phyloP scores from a whole-genome alignment of 1,140 invertebrate species.

The Drosophila carrolli region DNA sequence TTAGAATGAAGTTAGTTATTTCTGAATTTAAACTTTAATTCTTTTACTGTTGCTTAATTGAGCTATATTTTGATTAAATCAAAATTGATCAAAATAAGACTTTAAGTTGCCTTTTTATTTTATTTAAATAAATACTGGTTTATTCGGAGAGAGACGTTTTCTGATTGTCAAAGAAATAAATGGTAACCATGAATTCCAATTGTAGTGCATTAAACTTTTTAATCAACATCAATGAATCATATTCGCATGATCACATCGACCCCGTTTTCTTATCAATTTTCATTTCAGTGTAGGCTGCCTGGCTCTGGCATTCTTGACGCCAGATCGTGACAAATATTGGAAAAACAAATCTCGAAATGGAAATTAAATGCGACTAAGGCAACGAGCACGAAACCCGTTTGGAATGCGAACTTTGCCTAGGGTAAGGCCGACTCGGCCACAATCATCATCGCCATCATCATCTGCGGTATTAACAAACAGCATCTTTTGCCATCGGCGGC shows the following conservation, averaged over 20 bases:
- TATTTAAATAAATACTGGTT: too few species aligned
- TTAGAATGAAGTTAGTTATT: too few species aligned
- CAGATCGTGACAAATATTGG: slow-evolving; percentile 66
- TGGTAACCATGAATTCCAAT: neutral
- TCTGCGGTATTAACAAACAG: slow-evolving; percentile 33
- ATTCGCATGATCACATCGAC: neutral
- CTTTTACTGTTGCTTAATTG: too few species aligned
- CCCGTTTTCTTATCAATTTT: slow-evolving; percentile 26
- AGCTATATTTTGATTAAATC: neutral
- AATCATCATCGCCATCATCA: slow-evolving; percentile 22
- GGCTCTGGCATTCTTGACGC: slow-evolving; percentile 52
- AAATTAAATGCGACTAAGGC: slow-evolving; percentile 59
- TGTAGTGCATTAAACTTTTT: neutral
- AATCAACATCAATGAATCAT: neutral
- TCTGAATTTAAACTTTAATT: too few species aligned
- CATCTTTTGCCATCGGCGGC: slow-evolving; percentile 25
- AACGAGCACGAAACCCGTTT: slow-evolving; percentile 52
- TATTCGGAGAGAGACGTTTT: too few species aligned
- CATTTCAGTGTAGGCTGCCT: slow-evolving; percentile 19
- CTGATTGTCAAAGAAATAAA: neutral
- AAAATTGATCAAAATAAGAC: neutral
- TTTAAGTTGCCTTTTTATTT: too few species aligned
- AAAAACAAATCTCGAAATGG: slow-evolving; percentile 55
- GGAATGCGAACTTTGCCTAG: slow-evolving; percentile 42
- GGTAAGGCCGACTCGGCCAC: slow-evolving; percentile 35